Percentiles rank a stretch among this genome's conserved stretches.
These are phyloP conservation scores for Ptychadena robeensis DNA, from an alignment of 2,797 vertebrate species.

Conservation along the genomic window DNA sequence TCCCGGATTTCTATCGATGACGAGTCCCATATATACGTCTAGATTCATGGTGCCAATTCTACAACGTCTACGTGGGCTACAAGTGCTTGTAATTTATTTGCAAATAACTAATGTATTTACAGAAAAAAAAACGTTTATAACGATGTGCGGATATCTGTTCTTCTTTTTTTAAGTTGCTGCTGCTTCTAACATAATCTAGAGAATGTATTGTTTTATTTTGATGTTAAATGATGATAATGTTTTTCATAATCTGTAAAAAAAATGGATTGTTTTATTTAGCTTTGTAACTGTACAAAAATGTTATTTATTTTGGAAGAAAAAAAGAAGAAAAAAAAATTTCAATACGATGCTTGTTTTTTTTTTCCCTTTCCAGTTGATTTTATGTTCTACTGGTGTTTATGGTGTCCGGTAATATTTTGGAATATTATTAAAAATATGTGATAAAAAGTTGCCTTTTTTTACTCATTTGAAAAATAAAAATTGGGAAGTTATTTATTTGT, in stretches of 20 bases:
- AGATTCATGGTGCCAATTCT: slow-evolving; percentile 84
- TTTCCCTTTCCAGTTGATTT: slow-evolving; percentile 75
- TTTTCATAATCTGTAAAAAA: slow-evolving; percentile 86
- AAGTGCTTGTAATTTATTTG: slow-evolving; percentile 80
- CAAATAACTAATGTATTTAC: slow-evolving; percentile 77
- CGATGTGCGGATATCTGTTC: slow-evolving; percentile 76
- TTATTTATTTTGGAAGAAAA: slow-evolving; percentile 78
- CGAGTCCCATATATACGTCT: slow-evolving; percentile 83
- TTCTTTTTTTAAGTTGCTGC: slow-evolving; percentile 77
- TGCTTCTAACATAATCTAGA: slow-evolving; percentile 83
- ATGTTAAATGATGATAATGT: slow-evolving; percentile 83
- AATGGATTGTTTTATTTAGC: slow-evolving; percentile 84
- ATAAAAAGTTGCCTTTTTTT: slow-evolving; percentile 67
- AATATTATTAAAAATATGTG: slow-evolving; percentile 82
- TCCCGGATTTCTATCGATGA: slow-evolving; percentile 76
- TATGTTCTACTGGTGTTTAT: slow-evolving; percentile 89
- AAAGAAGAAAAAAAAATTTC: slow-evolving; percentile 56
- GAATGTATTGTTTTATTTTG: slow-evolving; percentile 88
- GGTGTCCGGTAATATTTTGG: slow-evolving; percentile 85
- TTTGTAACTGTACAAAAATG: slow-evolving; percentile 87
- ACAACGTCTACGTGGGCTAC: slow-evolving; percentile 81
- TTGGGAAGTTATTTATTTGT: not conserved
- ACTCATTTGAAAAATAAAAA: slow-evolving; percentile 59
- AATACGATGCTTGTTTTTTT: slow-evolving; percentile 79
- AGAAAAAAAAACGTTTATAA: slow-evolving; percentile 74